These are phyloP conservation scores for Omphaloscelis lunosa DNA, from an alignment of 2,888 invertebrate species.

Conservation along the genomic window DNA sequence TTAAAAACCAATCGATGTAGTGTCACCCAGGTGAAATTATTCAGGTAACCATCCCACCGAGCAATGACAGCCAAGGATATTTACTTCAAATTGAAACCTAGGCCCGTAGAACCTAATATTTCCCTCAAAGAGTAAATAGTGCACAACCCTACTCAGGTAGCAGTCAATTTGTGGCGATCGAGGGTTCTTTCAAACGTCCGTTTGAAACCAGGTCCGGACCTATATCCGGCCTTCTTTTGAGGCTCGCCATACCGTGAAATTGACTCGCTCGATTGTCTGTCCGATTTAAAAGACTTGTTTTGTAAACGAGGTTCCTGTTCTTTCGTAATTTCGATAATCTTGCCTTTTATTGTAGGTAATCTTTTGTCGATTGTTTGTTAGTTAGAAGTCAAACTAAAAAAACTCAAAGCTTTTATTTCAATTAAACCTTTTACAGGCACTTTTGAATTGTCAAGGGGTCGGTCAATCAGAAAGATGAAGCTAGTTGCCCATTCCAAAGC, in stretches of 20 bases:
- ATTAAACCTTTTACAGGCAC: no score
- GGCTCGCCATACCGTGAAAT: constrained; percentile 83
- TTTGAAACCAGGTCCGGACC: constrained; percentile 75
- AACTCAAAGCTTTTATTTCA: no score
- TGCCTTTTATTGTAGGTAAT: constrained; percentile 61
- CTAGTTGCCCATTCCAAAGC: no score
- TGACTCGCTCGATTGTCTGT: constrained; percentile 84
- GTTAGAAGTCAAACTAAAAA: no score
- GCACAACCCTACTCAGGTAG: constrained; percentile 63
- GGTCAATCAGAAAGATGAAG: no score
- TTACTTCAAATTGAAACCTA: constrained; percentile 48
- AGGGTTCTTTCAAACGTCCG: constrained; percentile 70
- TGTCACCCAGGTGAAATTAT: not conserved
- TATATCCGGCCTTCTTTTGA: constrained; percentile 77
- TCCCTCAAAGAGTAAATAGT: constrained; percentile 58
- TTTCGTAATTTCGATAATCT: constrained; percentile 63
- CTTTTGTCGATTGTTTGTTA: not conserved
- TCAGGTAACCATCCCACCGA: not conserved
- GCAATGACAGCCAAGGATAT: constrained; percentile 2
- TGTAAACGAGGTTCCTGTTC: constrained; percentile 56
- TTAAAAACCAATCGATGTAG: not conserved
- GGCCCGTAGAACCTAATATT: constrained; percentile 24
- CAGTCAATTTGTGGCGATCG: constrained; percentile 77
- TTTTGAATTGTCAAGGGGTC: no score
- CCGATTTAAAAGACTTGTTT: constrained; percentile 78